These are phyloP conservation scores for Synergus umbraculus DNA, from an alignment of 2,888 invertebrate genomes.

Conservation along the genomic window DNA sequence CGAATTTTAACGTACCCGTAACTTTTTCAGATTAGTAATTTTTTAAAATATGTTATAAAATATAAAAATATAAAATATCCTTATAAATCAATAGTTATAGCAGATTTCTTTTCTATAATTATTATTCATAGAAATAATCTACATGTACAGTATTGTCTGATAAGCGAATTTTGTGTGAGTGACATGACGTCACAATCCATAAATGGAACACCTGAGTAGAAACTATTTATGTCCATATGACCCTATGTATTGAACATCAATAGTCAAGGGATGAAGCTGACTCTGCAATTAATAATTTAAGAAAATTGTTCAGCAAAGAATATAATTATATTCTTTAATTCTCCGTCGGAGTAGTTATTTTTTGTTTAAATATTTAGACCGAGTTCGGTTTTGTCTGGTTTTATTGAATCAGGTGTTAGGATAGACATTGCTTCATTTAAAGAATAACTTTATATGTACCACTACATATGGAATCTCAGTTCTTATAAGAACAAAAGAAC, in stretches of 20 bases:
- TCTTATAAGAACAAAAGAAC: slow-evolving; percentile 1
- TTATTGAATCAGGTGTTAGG: background rate
- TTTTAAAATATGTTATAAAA: background rate
- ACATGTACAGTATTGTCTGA: background rate
- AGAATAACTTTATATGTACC: background rate
- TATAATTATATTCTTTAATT: background rate
- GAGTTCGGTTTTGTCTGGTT: background rate
- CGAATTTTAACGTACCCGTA: background rate
- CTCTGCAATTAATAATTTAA: background rate
- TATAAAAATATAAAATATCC: background rate
- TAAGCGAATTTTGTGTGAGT: background rate
- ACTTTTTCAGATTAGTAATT: too few species aligned
- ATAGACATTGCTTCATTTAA: background rate
- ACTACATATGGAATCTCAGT: background rate
- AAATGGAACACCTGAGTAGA: background rate
- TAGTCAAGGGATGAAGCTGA: background rate
- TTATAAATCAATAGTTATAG: background rate
- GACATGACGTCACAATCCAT: background rate
- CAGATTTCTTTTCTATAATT: background rate
- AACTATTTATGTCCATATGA: background rate
- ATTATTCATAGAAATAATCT: background rate
- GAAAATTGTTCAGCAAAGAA: background rate
- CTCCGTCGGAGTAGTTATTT: background rate
- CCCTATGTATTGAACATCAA: slow-evolving; percentile 2
- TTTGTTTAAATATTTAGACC: background rate